phyloP scores from a whole-genome alignment of 2,888 invertebrate species.

The Callimorpha dominula region DNA sequence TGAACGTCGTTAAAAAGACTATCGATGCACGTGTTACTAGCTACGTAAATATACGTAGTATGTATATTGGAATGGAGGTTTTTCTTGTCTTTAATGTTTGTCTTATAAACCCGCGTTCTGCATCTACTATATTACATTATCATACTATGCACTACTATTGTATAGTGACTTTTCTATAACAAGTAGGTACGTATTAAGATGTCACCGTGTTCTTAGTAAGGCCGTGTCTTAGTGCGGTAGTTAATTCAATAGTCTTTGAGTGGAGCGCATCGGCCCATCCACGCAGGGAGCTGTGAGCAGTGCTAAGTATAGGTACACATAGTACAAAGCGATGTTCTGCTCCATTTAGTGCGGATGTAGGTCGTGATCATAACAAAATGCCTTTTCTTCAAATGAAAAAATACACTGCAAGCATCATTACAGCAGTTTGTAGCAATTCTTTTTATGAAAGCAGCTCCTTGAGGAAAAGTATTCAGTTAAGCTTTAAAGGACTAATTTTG shows the following conservation, averaged over 20 bases:
- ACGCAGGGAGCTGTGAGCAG: slow-evolving; percentile 30
- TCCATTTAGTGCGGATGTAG: slow-evolving; percentile 57
- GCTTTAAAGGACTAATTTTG: background rate
- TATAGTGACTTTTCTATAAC: background rate
- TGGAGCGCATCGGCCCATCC: slow-evolving; percentile 43
- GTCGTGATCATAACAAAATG: slow-evolving; percentile 53
- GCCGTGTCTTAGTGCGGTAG: slow-evolving; percentile 47
- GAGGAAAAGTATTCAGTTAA: background rate
- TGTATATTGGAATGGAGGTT: background rate
- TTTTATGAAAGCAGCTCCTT: background rate
- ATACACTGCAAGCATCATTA: slow-evolving; percentile 25
- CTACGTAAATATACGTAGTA: background rate
- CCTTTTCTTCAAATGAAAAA: slow-evolving; percentile 38
- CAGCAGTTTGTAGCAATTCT: slow-evolving; percentile 4
- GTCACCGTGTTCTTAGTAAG: slow-evolving; percentile 40
- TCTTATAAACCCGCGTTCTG: background rate
- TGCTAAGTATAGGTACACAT: slow-evolving; percentile 31
- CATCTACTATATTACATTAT: background rate
- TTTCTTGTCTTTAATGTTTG: background rate
- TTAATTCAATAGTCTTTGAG: slow-evolving; percentile 52
- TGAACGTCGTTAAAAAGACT: slow-evolving; percentile 18
- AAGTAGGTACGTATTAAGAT: background rate
- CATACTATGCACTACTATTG: background rate
- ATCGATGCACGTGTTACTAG: slow-evolving; percentile 15
- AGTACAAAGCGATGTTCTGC: slow-evolving; percentile 44